A percentile compares a stretch with the other conserved stretches of the same genome.
These are phyloP conservation scores for Salmo trutta DNA, from an alignment of 2,797 vertebrate genomes.

Conservation along the genomic window DNA sequence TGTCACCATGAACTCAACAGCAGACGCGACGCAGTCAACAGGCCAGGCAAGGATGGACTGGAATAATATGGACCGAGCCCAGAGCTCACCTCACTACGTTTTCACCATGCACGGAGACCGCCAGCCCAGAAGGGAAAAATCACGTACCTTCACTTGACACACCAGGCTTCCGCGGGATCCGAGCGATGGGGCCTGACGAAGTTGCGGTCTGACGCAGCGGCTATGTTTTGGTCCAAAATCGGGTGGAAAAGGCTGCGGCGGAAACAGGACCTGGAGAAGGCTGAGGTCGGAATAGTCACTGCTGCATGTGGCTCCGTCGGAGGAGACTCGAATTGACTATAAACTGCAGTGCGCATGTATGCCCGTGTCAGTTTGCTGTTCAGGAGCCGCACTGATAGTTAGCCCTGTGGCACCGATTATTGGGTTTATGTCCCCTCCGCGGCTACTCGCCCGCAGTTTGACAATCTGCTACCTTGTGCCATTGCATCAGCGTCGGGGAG, in stretches of 20 bases:
- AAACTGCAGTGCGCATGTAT: constrained; percentile 35
- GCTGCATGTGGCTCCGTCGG: constrained; percentile 21
- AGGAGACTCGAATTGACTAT: constrained; percentile 24
- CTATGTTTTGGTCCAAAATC: constrained; percentile 19
- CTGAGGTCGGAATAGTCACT: constrained; percentile 23
- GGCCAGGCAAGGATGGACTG: constrained; percentile 28
- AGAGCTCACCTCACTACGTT: constrained; percentile 6
- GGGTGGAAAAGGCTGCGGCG: constrained; percentile 24
- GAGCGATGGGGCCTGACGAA: constrained; percentile 5
- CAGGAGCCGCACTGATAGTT: constrained; percentile 18
- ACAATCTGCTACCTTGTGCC: not conserved
- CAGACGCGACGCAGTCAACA: constrained; percentile 38
- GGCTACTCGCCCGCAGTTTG: constrained; percentile 7
- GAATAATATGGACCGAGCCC: constrained; percentile 4
- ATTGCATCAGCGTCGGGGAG: not conserved
- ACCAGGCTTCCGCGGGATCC: constrained; percentile 12
- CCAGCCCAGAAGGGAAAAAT: not conserved
- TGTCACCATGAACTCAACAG: constrained; percentile 35
- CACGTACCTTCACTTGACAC: constrained; percentile 29
- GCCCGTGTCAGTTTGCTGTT: constrained; percentile 27
- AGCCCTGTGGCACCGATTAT: constrained; percentile 13
- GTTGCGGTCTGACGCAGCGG: constrained; percentile 4
- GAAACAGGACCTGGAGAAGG: constrained; percentile 38
- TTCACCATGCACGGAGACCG: not conserved
- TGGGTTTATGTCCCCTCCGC: constrained; percentile 8